Base-by-base conservation (phyloP, 2,797 vertebrate species). In the Distichodus sexfasciatus region DNA sequence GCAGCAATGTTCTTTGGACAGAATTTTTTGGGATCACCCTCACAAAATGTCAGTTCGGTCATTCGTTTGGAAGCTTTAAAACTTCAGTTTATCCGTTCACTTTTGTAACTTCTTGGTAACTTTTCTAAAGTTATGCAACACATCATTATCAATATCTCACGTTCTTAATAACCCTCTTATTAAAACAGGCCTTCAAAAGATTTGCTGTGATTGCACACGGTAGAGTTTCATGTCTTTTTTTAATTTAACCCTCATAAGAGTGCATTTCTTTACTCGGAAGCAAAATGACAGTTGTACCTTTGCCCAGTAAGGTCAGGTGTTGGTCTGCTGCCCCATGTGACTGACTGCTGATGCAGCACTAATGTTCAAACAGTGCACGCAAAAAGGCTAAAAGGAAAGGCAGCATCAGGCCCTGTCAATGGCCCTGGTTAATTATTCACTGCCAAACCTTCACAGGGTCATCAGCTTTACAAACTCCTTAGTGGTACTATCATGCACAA, bases 401-500 rank as follows among this genome's bases (percentile, higher is more conserved):
- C 11, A 5, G 3, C 58, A 11, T 38, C 19, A 29, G 54, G 53
- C 41, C 15, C 28, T 38, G 33, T 59, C 72, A 41, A 36, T 10
- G 23, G 40, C 26, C 51, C 29, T n/a, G 40, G 66, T 70, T 75
- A 70, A 75, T 75, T 33, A 75, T 75, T 75, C 62, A 61, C 41
- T 14, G 1, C 8, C n/a, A 19, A 5, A 23, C 29, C 46, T 26
- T 38, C 29, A 36, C 46, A 46, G 17, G 62, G 47, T 53, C 60
- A 70, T 38, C 53, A 38, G 35, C 66, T 35, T 15, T 17, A 46
- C 65, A 10, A 44, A 66, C 29, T 33, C 53, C 48, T 50, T 46
- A 28, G 29, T 57, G n/a, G 40, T n/a, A 6, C 28, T 31, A 53
- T 48, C 41, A 21, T 23, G 23, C 12, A 31, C 48, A 17, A 53